Base-by-base conservation (phyloP, 1,140 invertebrate species). In the Homalodisca vitripennis region DNA sequence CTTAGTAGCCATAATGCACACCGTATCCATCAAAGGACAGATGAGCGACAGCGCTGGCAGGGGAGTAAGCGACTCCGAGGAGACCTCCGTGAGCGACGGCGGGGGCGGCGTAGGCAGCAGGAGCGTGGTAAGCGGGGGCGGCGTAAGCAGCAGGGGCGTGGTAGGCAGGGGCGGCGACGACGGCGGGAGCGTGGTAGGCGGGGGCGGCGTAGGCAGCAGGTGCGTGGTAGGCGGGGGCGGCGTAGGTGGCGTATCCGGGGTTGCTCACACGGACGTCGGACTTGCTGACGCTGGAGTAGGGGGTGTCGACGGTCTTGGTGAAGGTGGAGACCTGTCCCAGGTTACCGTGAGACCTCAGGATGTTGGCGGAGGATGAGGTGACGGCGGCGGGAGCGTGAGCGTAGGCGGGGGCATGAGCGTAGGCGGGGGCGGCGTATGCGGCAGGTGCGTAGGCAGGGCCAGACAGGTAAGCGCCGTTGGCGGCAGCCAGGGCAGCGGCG, bases 231-330 rank as follows among this genome's bases (percentile, higher is more conserved):
- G 63, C 63, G 24, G 63, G 63, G 41, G 63, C 63, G 26, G 64
- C 68, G 62, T 73, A 69, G 68, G 73, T 69, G 68, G 75, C 68
- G 29, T 73, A 41, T 20, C 72, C 75, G 51, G 77, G 77, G 75
- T 80, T 80, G 74, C 75, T 79, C 29, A 78, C 74, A 31, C 79
- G 73, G 65, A 79, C 76, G 73, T 81, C 80, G 67, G 74, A 74
- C 71, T 80, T 80, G 63, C 75, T 73, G 55, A 79, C 76, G 70
- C 72, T 75, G 70, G 77, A 76, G 75, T 75, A 78, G 2, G 80
- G 76, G 53, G 78, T 78, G 69, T 78, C 77, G 73, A 77, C 72
- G 68, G 76, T 75, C 73, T 79, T 79, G 72, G 72, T 71, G 76
- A 77, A 77, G 70, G 77, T 77, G 71, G 76, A 75, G 12, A 79